These are phyloP conservation scores for Hybognathus amarus DNA, from an alignment of 2,797 vertebrate genomes.

Conservation along the genomic window DNA sequence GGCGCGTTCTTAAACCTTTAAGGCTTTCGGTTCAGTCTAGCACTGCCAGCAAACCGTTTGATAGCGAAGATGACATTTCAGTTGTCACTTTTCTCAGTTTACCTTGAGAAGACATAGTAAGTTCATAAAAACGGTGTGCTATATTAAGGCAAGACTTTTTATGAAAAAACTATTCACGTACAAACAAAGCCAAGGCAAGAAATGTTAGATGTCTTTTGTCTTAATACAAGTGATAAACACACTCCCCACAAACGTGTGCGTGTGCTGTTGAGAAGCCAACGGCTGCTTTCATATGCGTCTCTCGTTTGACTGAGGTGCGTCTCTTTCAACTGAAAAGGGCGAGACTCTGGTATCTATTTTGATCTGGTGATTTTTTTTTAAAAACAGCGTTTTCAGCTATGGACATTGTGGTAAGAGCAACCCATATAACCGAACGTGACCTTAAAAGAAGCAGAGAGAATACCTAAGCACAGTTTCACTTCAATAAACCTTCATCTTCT, in stretches of 20 bases:
- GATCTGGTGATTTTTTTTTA: constrained; percentile 69
- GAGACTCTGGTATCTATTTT: constrained; percentile 68
- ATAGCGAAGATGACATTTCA: constrained; percentile 21
- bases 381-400: constrained; percentile 68
- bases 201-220: constrained; percentile 52
- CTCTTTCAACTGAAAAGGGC: constrained; percentile 59
- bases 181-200: constrained; percentile 46
- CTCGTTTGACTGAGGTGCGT: constrained; percentile 74
- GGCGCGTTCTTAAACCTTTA: not conserved
- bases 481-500: constrained; percentile 68
- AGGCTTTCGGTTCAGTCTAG: constrained; percentile 34
- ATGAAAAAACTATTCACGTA: constrained; percentile 3
- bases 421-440: constrained; percentile 53
- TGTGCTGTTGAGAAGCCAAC: constrained; percentile 76
- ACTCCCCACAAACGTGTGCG: constrained; percentile 33
- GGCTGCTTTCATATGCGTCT: constrained; percentile 78
- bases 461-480: constrained; percentile 61
- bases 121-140: constrained; percentile 38
- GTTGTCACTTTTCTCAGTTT: constrained; percentile 30
- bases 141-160: constrained; percentile 42
- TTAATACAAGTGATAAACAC: constrained; percentile 13
- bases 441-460: constrained; percentile 43
- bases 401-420: constrained; percentile 59
- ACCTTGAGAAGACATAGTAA: constrained; percentile 15
- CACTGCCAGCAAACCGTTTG: constrained; percentile 7